phyloP scores from a whole-genome alignment of 2,113 vertebrate species.

The Cinclus mexicanus region DNA sequence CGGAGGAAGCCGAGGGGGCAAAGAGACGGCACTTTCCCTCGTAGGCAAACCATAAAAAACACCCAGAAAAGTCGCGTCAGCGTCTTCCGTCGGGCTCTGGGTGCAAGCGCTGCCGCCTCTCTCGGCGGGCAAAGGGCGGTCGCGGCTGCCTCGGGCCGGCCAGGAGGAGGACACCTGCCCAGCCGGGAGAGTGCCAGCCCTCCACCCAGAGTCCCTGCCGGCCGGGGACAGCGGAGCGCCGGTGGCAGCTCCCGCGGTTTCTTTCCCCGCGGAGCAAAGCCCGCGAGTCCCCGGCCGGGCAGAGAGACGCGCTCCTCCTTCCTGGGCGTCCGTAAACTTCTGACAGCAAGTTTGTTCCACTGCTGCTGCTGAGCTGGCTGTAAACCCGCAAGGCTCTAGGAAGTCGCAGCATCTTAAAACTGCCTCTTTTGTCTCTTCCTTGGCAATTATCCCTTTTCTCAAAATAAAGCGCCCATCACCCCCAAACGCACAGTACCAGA shows the following conservation, averaged over 20 bases:
- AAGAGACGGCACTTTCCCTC: neutral
- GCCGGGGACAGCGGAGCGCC: neutral
- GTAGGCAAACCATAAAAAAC: neutral
- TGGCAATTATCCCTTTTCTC: conserved; percentile 13
- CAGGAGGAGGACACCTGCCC: neutral
- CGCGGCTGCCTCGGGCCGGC: neutral
- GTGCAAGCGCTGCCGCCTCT: neutral
- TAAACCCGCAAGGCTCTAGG: neutral
- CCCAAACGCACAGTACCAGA: neutral
- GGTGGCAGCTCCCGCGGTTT: neutral
- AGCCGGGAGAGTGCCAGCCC: neutral
- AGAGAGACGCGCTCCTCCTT: neutral
- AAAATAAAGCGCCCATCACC: neutral
- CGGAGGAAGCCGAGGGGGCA: neutral
- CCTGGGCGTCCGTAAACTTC: neutral
- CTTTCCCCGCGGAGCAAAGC: neutral
- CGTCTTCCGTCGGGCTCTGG: neutral
- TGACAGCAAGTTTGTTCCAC: neutral
- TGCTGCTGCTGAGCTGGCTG: neutral
- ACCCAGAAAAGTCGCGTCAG: neutral
- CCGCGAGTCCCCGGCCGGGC: neutral
- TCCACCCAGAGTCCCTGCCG: neutral
- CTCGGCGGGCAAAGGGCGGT: too few relatives aligned
- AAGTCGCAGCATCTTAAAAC: neutral
- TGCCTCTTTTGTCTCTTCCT: conserved; percentile 37